These are phyloP conservation scores for Pelmatolapia mariae DNA, from an alignment of 2,113 vertebrate genomes.

Conservation along the genomic window DNA sequence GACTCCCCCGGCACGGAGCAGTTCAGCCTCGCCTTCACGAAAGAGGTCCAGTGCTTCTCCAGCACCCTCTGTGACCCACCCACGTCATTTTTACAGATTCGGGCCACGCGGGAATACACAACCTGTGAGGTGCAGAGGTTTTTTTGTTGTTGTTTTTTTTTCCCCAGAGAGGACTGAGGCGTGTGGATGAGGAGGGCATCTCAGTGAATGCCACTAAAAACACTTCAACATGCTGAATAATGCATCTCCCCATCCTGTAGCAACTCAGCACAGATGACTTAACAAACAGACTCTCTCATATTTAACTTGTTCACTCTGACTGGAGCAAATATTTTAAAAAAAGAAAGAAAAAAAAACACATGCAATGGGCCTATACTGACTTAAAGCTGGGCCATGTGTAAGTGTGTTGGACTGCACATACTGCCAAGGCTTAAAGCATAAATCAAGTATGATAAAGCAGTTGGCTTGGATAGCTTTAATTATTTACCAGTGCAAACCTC, in stretches of 20 bases:
- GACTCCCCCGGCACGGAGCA: constrained; percentile 97
- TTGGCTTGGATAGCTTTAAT: constrained; percentile 73
- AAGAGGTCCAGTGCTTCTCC: constrained; percentile 98
- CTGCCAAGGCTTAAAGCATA: constrained; percentile 50
- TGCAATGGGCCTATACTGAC: neutral
- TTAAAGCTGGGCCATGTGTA: neutral
- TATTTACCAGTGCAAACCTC: constrained; percentile 79
- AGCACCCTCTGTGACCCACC: constrained; percentile 97
- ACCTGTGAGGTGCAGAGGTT: constrained; percentile 68
- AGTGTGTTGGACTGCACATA: constrained; percentile 9
- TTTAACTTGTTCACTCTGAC: constrained; percentile 14
- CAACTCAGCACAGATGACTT: constrained; percentile 15
- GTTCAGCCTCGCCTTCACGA: constrained; percentile 93
- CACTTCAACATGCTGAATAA: constrained; percentile 60
- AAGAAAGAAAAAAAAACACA: neutral
- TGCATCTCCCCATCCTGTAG: constrained; percentile 48
- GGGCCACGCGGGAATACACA: constrained; percentile 95
- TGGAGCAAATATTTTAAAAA: neutral
- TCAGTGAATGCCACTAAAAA: constrained; percentile 47
- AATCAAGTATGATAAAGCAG: constrained; percentile 60
- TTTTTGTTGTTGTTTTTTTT: neutral
- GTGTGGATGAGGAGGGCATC: neutral
- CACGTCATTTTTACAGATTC: constrained; percentile 97
- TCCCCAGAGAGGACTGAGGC: neutral
- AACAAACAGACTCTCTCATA: constrained; percentile 8